Conservation (phyloP, 2,113 vertebrate species). For the Rhabdornis inornatus region DNA sequence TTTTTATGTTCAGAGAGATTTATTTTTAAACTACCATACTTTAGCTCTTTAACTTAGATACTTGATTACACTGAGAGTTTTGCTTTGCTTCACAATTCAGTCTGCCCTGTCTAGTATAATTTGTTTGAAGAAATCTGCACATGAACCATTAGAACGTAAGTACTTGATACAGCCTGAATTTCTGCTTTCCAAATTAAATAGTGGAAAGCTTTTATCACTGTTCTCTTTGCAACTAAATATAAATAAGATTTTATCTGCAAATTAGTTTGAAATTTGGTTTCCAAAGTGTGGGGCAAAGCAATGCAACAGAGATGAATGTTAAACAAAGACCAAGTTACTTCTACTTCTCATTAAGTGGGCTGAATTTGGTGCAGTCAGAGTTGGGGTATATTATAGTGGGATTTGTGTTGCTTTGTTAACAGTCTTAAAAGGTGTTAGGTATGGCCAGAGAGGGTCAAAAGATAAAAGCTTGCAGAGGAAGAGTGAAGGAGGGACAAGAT, state of each 20-base stretch:
- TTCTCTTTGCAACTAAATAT: background rate
- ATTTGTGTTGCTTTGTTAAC: background rate
- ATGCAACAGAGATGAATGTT: background rate
- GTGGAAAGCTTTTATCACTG: background rate
- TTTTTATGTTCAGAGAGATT: conserved; percentile 2
- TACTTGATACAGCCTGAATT: background rate
- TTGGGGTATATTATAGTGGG: background rate
- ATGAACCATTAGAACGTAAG: background rate
- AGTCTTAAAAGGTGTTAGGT: background rate
- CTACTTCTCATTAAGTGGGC: background rate
- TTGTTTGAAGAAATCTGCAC: background rate
- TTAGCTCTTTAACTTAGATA: background rate
- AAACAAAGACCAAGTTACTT: background rate
- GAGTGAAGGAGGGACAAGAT: background rate
- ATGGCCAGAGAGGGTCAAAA: rapidly evolving
- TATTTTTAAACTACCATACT: background rate
- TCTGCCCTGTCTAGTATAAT: background rate
- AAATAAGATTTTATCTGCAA: background rate
- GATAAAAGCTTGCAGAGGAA: background rate
- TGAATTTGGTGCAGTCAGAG: background rate
- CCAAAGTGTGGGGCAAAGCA: background rate
- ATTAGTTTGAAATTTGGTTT: background rate
- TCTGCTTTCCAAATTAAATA: background rate
- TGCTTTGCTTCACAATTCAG: background rate
- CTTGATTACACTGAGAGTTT: background rate